Percentiles rank a stretch among this genome's conserved stretches.
Conservation (phyloP, 2,888 invertebrate species). For the Stramonita haemastoma region DNA sequence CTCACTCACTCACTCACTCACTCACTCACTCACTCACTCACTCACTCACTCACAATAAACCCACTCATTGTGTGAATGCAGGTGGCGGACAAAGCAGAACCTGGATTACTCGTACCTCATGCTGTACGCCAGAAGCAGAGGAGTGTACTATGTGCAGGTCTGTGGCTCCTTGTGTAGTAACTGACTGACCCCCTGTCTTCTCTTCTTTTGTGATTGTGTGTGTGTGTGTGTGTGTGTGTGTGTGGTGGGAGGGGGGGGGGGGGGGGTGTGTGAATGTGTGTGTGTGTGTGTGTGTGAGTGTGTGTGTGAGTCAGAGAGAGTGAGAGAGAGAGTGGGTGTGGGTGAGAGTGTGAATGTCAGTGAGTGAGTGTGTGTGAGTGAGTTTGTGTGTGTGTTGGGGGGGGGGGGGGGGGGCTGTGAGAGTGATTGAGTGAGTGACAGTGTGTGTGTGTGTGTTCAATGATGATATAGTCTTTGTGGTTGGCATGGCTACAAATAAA, state of each 20-base stretch:
- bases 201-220: neutral
- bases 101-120: slow-evolving; percentile 95
- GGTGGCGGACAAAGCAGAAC: slow-evolving; percentile 96
- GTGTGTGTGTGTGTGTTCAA: neutral
- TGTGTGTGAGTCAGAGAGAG: neutral
- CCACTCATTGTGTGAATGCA: slow-evolving; percentile 46
- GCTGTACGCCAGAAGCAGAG: slow-evolving; percentile 93
- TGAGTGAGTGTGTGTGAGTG: neutral
- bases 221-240: neutral
- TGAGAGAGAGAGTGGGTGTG: neutral
- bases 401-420: neutral
- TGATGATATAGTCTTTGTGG: neutral
- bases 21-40: too few relatives aligned
- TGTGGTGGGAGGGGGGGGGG: neutral
- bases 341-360: neutral
- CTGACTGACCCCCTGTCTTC: neutral
- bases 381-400: neutral
- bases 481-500: too few relatives aligned
- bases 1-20: too few relatives aligned
- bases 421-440: neutral
- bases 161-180: slow-evolving; percentile 14
- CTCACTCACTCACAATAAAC: too few relatives aligned
- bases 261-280: neutral
- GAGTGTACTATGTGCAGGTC: slow-evolving; percentile 88
- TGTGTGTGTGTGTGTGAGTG: too few relatives aligned